A percentile compares a stretch with the other conserved stretches of the same genome.
Evolutionary conservation across 2,797 vertebrate genomes (phyloP).

Genomic region (Rachycentron canadum): DNA sequence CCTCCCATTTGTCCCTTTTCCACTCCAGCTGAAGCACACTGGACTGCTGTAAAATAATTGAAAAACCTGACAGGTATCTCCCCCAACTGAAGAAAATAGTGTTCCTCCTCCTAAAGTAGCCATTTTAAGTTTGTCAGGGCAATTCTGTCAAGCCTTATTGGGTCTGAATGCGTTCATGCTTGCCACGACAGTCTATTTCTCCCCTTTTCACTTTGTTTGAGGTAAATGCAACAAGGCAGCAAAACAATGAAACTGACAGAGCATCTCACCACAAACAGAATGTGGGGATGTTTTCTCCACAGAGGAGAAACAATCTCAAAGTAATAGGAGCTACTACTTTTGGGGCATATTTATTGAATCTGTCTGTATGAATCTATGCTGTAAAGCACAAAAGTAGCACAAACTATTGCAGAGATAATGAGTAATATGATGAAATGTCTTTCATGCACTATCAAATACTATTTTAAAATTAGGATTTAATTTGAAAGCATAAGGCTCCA

Average conservation of each 20-base stretch:
- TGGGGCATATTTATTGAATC: constrained; percentile 53
- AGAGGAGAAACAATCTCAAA: constrained; percentile 44
- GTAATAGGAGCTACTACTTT: constrained; percentile 55
- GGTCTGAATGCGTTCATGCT: constrained; percentile 46
- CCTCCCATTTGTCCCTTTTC: constrained; percentile 4
- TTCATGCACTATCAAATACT: constrained; percentile 4
- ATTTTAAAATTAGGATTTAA: constrained; percentile 23
- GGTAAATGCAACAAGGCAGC: constrained; percentile 74
- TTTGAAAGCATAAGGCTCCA: background rate
- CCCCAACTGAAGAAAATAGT: constrained; percentile 9
- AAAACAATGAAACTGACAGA: constrained; percentile 74
- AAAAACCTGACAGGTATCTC: constrained; percentile 45
- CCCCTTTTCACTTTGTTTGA: constrained; percentile 64
- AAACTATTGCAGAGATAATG: constrained; percentile 14
- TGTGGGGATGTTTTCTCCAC: constrained; percentile 56
- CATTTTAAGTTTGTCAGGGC: constrained; percentile 57
- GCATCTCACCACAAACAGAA: constrained; percentile 58
- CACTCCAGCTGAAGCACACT: constrained; percentile 24
- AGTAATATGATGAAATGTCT: constrained; percentile 23
- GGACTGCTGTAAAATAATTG: constrained; percentile 61
- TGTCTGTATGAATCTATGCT: constrained; percentile 32
- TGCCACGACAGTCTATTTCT: constrained; percentile 53
- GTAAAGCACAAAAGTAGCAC: constrained; percentile 2
- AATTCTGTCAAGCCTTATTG: constrained; percentile 66
- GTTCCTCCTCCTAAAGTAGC: constrained; percentile 48